Evolutionary conservation across 2,888 invertebrate species (phyloP).

Genomic region (Gortyna flavago): DNA sequence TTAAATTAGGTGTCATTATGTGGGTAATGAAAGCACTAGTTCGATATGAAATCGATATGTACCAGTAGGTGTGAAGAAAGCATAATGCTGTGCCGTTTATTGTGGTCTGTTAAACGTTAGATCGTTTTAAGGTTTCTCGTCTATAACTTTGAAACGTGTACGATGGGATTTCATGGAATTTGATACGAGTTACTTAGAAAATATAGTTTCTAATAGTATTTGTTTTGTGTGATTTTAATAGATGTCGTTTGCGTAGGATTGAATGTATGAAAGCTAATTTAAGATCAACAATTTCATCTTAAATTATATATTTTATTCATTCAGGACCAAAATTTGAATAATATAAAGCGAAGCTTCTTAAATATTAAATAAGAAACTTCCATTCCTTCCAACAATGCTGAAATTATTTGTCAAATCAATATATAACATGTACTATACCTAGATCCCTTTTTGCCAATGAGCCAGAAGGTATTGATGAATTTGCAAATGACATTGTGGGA

Average conservation of each 20-base stretch:
- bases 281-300: background rate
- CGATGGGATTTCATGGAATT: constrained; percentile 25
- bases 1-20: constrained; percentile 77
- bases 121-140: constrained; percentile 18
- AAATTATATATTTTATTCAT: background rate
- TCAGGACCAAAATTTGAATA: background rate
- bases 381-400: background rate
- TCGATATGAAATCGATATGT: constrained; percentile 74
- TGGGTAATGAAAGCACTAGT: constrained; percentile 73
- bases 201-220: background rate
- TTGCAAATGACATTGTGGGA: constrained; percentile 35
- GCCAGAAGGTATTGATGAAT: constrained; percentile 14
- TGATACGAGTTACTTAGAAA: constrained; percentile 27
- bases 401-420: background rate
- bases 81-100: constrained; percentile 55
- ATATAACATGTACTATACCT: background rate
- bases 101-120: constrained; percentile 47
- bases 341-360: background rate
- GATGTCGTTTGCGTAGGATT: background rate
- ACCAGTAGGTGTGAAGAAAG: constrained; percentile 73
- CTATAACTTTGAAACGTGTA: constrained; percentile 24
- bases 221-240: constrained; percentile 6
- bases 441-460: background rate
- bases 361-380: background rate
- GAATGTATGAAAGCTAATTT: constrained; percentile 4